Conservation (phyloP, 2,888 invertebrate species). For the Ganaspis brasiliensis region DNA sequence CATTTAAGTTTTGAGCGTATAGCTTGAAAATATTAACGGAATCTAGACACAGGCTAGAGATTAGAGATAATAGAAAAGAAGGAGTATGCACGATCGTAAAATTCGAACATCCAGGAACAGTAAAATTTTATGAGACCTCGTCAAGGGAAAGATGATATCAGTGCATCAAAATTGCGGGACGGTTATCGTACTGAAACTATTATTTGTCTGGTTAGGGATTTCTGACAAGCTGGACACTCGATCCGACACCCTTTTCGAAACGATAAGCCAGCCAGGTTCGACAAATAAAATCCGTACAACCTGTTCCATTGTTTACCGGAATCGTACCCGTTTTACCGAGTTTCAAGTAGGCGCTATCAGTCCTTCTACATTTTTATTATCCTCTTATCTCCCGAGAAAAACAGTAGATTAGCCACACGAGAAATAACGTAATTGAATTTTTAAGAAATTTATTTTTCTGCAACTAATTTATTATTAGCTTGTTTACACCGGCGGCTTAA, state of each 20-base stretch:
- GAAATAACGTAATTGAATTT: too few relatives aligned
- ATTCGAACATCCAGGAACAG: constrained; percentile 70
- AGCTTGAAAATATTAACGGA: too few relatives aligned
- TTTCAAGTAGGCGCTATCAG: not conserved
- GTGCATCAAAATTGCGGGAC: constrained; percentile 67
- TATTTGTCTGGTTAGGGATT: constrained; percentile 76
- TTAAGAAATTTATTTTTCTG: too few relatives aligned
- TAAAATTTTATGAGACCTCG: constrained; percentile 77
- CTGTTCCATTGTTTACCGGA: constrained; percentile 77
- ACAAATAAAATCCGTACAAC: constrained; percentile 79
- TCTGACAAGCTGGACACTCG: constrained; percentile 65
- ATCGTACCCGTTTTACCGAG: constrained; percentile 48
- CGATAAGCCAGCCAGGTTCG: constrained; percentile 75
- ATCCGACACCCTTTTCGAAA: constrained; percentile 67
- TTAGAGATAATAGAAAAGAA: constrained; percentile 18
- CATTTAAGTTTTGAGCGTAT: too few relatives aligned
- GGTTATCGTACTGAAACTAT: constrained; percentile 75
- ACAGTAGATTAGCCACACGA: constrained; percentile 5
- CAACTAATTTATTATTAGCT: too few relatives aligned
- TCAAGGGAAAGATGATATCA: constrained; percentile 76
- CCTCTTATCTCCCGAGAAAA: not conserved
- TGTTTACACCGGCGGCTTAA: too few relatives aligned
- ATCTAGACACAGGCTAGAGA: too few relatives aligned
- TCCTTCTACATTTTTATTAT: not conserved
- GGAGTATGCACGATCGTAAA: constrained; percentile 57